Evolutionary conservation across 2,888 invertebrate genomes (phyloP), one percentile per base, ranked within the genome.

Genomic region (Euplexia lucipara): DNA sequence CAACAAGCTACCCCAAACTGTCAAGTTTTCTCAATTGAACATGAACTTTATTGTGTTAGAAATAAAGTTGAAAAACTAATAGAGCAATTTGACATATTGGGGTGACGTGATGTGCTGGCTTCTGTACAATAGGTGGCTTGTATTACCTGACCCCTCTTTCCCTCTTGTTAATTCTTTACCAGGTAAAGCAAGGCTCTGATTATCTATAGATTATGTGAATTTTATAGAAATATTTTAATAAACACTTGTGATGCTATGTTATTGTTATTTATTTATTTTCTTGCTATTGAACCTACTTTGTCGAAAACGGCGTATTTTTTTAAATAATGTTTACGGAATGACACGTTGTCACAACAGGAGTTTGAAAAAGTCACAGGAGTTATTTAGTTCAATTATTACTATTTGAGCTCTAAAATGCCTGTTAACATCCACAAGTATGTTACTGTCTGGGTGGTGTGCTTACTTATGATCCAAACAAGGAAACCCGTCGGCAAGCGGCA

Each of bases 401-500:
- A 6, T 32, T 5, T 41, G n/a, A n/a, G 12, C 20, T 37, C 14
- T 49, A 30, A 20, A 48, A 78, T 78, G 78, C 22, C 48, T 42
- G 41, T 47, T 41, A 41, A 66, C 39, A 70, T 81, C 45, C 35
- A 58, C 14, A 82, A 63, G 35, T 62, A 61, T 48, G 44, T 78
- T 37, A 47, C 49, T 20, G 12, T 81, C 12, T 82, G 70, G 70
- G 12, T 66, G 8, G 34, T 67, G 1, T 73, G 62, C 20, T 20
- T 73, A 32, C 54, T 58, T 5, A 62, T 78, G 35, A 70, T 83
- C 16, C 74, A 84, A 70, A 74, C 83, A 16, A 90, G 83, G 58
- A 93, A 91, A 70, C 92, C 93, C 0, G 78, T 70, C 16, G 83
- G 78, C 45, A 90, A 90, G 72, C 85, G 85, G 18, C 87, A 90